A percentile compares a stretch with the other conserved stretches of the same genome.
Evolutionary conservation across 1,140 invertebrate species (phyloP).

Genomic region (Brachionus sp.): DNA sequence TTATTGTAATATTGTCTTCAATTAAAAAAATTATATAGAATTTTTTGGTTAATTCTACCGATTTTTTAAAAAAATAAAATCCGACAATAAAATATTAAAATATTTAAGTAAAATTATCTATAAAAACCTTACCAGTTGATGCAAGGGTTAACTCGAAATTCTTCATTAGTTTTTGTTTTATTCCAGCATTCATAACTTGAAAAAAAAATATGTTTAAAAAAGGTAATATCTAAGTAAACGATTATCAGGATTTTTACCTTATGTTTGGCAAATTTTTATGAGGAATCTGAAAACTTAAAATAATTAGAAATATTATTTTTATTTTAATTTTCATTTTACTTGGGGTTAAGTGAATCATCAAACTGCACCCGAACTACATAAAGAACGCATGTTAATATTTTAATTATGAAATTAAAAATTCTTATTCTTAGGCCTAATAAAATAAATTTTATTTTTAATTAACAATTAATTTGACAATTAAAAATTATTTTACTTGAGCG

Average conservation of each 20-base stretch:
- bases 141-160: slow-evolving; percentile 79
- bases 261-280: not conserved
- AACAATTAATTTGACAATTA: not conserved
- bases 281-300: slow-evolving; percentile 41
- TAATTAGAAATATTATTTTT: not conserved
- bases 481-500: slow-evolving; percentile 85
- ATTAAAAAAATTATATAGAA: too few relatives aligned
- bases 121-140: slow-evolving; percentile 70
- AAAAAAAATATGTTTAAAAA: not conserved
- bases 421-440: slow-evolving; percentile 85
- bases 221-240: not conserved
- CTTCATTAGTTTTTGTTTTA: slow-evolving; percentile 61
- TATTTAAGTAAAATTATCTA: not conserved
- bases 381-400: slow-evolving; percentile 87
- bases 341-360: slow-evolving; percentile 63
- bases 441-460: not conserved
- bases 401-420: slow-evolving; percentile 91
- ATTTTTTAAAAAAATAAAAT: too few relatives aligned
- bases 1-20: too few relatives aligned
- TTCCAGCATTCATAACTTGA: not conserved
- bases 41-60: too few relatives aligned
- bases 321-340: not conserved
- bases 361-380: slow-evolving; percentile 88
- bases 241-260: not conserved
- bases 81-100: too few relatives aligned